These are phyloP conservation scores for Ardeotis arabs DNA, from an alignment of 2,113 vertebrate genomes.

Conservation along the genomic window DNA sequence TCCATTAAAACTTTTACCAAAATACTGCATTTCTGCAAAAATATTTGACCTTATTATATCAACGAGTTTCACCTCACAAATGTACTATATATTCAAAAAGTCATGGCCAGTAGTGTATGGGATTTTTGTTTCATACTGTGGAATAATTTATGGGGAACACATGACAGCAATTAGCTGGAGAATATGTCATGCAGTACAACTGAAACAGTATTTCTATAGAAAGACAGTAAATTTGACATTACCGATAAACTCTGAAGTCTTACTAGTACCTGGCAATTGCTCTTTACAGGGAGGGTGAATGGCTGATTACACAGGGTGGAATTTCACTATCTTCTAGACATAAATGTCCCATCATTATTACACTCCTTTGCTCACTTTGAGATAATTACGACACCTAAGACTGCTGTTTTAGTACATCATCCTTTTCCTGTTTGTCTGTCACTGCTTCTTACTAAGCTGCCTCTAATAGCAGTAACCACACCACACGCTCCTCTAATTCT, in stretches of 20 bases:
- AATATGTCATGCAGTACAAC: not conserved
- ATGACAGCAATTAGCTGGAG: not conserved
- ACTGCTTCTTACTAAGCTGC: constrained; percentile 9
- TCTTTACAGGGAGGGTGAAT: not conserved
- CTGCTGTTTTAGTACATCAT: constrained; percentile 20
- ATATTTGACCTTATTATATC: not conserved
- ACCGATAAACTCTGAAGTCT: not conserved
- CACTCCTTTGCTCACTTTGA: constrained; percentile 2
- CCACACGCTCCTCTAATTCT: not conserved
- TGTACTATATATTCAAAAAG: not conserved
- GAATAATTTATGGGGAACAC: not conserved
- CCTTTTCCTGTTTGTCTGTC: constrained; percentile 52
- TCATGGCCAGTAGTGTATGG: not conserved
- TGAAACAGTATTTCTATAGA: not conserved
- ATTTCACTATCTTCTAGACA: not conserved
- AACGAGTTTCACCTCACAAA: not conserved
- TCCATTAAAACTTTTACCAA: not conserved
- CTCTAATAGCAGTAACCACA: constrained; percentile 33
- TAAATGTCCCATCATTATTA: not conserved
- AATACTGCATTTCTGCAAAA: not conserved
- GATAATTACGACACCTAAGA: constrained; percentile 43
- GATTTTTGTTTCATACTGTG: not conserved
- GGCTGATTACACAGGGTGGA: not conserved
- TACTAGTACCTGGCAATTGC: not conserved
- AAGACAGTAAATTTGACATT: not conserved